Evolutionary conservation across 1,140 invertebrate species (phyloP).

Genomic region (Phortica variegata): DNA sequence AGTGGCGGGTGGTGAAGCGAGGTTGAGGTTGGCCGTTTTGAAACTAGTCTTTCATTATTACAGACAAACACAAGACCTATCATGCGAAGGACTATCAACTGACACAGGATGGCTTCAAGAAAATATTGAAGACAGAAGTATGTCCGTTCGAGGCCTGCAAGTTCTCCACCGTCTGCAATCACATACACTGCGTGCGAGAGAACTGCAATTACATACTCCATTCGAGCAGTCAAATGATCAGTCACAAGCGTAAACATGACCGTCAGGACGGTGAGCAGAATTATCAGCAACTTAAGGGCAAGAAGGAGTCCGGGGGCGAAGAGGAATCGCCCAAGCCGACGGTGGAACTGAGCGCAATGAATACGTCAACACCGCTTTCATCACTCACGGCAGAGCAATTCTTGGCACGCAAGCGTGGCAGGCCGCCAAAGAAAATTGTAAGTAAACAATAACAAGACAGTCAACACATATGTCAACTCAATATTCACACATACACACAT

Average conservation of each 20-base stretch:
- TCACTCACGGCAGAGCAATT: slow-evolving; percentile 49
- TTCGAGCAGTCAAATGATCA: slow-evolving; percentile 94
- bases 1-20: too few relatives aligned
- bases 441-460: slow-evolving; percentile 9
- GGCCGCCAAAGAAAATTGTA: slow-evolving; percentile 55
- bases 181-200: slow-evolving; percentile 95
- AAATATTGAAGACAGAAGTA: slow-evolving; percentile 96
- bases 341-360: neutral
- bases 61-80: slow-evolving; percentile 98
- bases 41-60: neutral
- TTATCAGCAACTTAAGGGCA: slow-evolving; percentile 74
- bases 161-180: slow-evolving; percentile 93
- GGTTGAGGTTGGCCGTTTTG: too few relatives aligned
- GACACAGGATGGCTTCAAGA: slow-evolving; percentile 95
- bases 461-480: neutral
- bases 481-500: neutral
- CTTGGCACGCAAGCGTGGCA: slow-evolving; percentile 45
- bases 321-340: slow-evolving; percentile 14
- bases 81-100: slow-evolving; percentile 97
- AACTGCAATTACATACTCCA: slow-evolving; percentile 95
- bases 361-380: slow-evolving; percentile 43
- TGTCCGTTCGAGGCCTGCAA: slow-evolving; percentile 87
- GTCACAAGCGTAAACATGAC: slow-evolving; percentile 97
- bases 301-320: slow-evolving; percentile 21
- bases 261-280: slow-evolving; percentile 84